Evolutionary conservation across 64 coral and sea anemone species (phyloP).

Genomic region (Montipora efflorescens): DNA sequence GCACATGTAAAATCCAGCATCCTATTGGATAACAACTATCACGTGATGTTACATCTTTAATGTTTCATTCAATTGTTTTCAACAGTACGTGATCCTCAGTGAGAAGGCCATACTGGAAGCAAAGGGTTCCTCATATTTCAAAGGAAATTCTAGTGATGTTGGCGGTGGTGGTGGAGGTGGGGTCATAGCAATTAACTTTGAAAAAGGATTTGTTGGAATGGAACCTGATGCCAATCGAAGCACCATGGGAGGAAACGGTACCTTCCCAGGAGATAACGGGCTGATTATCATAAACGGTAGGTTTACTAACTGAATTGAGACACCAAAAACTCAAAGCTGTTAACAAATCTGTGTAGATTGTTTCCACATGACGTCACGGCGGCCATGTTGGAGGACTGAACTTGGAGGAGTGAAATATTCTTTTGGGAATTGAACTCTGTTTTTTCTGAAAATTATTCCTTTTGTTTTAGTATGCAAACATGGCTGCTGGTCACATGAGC

Average conservation of each 20-base stretch:
- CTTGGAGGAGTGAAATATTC: no score
- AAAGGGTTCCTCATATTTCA: not conserved
- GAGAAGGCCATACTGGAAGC: constrained; percentile 40
- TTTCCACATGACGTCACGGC: no score
- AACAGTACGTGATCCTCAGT: constrained; percentile 39
- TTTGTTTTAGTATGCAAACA: no score
- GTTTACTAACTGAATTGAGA: not conserved
- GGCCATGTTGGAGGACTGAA: no score
- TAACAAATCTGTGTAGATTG: no score
- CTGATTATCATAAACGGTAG: constrained; percentile 47
- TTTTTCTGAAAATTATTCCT: no score
- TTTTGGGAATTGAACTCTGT: no score
- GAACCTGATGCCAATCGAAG: not conserved
- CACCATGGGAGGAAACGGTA: constrained; percentile 41
- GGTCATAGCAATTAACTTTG: constrained; percentile 23
- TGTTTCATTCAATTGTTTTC: not conserved
- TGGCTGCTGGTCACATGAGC: no score
- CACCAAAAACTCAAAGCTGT: no score
- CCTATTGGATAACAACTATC: no score
- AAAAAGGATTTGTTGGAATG: not conserved
- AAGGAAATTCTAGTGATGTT: not conserved
- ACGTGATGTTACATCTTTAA: not conserved
- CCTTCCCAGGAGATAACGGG: constrained; percentile 25
- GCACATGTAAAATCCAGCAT: no score
- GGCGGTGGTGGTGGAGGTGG: constrained; percentile 51